These are phyloP conservation scores for Catagonus wagneri DNA, from an alignment of 2,113 vertebrate species.

Conservation along the genomic window DNA sequence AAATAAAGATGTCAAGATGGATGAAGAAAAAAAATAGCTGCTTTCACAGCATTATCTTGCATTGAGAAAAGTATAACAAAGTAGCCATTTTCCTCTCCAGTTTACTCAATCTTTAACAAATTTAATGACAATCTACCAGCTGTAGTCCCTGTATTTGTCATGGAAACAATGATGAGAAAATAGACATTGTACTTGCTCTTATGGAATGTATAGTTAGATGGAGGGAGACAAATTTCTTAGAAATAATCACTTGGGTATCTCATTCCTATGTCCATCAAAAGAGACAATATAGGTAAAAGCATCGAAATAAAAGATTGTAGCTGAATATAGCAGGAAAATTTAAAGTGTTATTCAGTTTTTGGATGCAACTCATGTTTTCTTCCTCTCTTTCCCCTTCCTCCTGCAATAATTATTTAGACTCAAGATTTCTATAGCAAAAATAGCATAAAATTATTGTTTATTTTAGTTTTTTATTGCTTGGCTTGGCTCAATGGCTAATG, in stretches of 20 bases:
- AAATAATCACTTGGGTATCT: not conserved
- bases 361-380: constrained; percentile 7
- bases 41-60: not conserved
- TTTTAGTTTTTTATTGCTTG: constrained; percentile 37
- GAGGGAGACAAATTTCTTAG: not conserved
- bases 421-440: not conserved
- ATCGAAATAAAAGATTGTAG: constrained; percentile 20
- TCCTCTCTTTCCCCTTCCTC: not conserved
- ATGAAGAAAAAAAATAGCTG: not conserved
- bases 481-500: not conserved
- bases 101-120: not conserved
- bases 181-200: not conserved
- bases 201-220: not conserved
- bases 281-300: constrained; percentile 3
- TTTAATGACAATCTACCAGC: not conserved
- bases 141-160: not conserved
- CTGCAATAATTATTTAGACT: not conserved
- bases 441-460: not conserved
- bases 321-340: not conserved
- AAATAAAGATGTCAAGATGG: not conserved
- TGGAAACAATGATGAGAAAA: not conserved
- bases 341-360: not conserved
- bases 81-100: not conserved
- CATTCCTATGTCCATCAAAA: constrained; percentile 1
- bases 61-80: not conserved